Conservation (phyloP, 2,113 vertebrate genomes). For the Natator depressus region DNA sequence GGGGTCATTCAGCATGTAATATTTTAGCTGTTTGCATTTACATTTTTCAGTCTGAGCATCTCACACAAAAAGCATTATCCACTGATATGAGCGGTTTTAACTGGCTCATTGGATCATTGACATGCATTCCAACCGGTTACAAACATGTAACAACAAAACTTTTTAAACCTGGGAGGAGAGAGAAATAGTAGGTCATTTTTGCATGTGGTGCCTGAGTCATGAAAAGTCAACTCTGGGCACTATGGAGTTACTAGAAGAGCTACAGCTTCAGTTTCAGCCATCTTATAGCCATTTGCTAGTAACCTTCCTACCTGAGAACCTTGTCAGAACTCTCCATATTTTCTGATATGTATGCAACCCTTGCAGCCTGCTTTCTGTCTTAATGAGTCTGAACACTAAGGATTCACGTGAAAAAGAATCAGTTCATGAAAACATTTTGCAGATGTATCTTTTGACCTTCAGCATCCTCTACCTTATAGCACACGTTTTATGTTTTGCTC, state of each 20-base stretch:
- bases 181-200: not conserved
- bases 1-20: not conserved
- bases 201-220: not conserved
- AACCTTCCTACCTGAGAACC: not conserved
- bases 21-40: not conserved
- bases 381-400: not conserved
- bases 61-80: not conserved
- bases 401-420: not conserved
- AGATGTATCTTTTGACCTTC: not conserved
- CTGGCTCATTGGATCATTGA: not conserved
- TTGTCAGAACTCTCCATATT: not conserved
- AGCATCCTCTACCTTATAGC: not conserved
- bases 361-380: not conserved
- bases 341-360: not conserved
- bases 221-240: not conserved
- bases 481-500: not conserved
- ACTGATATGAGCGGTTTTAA: fast-evolving
- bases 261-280: not conserved
- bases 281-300: not conserved
- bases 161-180: not conserved
- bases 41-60: not conserved
- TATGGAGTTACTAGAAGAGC: not conserved
- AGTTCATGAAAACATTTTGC: not conserved
- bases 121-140: not conserved
- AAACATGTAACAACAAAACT: fast-evolving